These are phyloP conservation scores for Ophioderma brevispina DNA, from an alignment of 35 echinoderm and acorn worm species.

Conservation along the genomic window DNA sequence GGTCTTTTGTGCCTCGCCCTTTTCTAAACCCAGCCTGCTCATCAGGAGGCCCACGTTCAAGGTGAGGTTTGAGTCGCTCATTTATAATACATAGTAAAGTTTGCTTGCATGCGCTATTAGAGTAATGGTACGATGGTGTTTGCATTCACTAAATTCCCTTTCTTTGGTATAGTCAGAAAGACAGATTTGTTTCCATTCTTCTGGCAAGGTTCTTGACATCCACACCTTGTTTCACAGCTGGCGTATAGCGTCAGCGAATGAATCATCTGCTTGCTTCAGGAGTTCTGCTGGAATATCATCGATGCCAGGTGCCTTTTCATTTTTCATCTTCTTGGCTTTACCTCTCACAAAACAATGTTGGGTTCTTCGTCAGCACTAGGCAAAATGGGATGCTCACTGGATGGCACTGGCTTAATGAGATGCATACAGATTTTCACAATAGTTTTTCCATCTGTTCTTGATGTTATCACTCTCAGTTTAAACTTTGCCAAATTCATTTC, in stretches of 20 bases:
- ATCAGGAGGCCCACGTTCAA: not conserved
- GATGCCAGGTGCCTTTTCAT: not conserved
- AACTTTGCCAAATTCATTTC: slow-evolving; percentile 13
- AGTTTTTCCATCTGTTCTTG: not conserved
- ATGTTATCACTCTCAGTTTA: not conserved
- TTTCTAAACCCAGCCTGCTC: not conserved
- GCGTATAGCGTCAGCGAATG: not conserved
- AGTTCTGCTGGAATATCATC: slow-evolving; percentile 19
- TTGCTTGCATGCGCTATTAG: slow-evolving; percentile 22
- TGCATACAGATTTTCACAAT: not conserved
- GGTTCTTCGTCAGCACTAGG: not conserved
- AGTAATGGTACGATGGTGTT: slow-evolving; percentile 1
- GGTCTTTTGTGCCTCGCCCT: not conserved
- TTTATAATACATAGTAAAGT: not conserved
- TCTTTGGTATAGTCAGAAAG: slow-evolving; percentile 17
- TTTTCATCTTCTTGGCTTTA: not conserved
- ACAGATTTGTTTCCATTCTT: slow-evolving; percentile 13
- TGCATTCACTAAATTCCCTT: slow-evolving; percentile 2
- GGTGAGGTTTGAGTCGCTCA: not conserved
- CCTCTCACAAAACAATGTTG: not conserved
- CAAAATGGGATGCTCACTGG: too few species aligned
- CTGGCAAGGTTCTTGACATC: not conserved
- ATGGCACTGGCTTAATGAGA: not conserved
- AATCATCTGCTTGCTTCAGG: not conserved
- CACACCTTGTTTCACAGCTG: slow-evolving; percentile 15